Conservation (phyloP, 2,888 invertebrate genomes). For the Coremacera marginata region DNA sequence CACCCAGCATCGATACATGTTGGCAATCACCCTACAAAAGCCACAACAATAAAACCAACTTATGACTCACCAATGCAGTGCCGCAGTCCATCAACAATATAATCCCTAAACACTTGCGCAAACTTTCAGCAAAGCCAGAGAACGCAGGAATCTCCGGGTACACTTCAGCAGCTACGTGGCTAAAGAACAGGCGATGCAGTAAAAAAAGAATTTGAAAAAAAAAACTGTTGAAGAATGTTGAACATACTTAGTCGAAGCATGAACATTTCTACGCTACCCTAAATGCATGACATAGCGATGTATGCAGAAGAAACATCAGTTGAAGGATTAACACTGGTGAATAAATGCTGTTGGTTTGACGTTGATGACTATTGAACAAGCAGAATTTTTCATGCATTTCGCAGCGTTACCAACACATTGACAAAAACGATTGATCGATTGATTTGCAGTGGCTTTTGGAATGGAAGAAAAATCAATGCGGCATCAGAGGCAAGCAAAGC, state of each 20-base stretch:
- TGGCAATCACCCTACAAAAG: neutral
- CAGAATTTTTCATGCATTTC: neutral
- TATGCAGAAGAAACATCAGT: neutral
- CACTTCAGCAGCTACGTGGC: neutral
- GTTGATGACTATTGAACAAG: slow-evolving; percentile 19
- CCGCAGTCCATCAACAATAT: neutral
- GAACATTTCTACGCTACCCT: neutral
- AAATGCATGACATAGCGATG: neutral
- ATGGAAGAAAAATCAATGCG: neutral
- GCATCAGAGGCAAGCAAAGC: neutral
- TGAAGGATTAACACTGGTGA: slow-evolving; percentile 9
- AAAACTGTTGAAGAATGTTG: neutral
- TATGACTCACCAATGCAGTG: slow-evolving; percentile 27
- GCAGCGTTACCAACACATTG: neutral
- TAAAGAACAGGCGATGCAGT: neutral
- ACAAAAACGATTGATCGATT: slow-evolving; percentile 19
- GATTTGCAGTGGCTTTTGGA: slow-evolving; percentile 5
- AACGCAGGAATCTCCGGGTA: slow-evolving; percentile 18
- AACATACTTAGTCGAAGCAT: neutral
- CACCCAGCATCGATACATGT: slow-evolving; percentile 14
- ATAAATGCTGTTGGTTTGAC: neutral
- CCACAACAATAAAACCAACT: slow-evolving; percentile 18
- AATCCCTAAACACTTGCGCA: slow-evolving; percentile 31
- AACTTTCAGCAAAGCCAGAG: neutral
- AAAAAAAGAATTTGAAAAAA: neutral